These are phyloP conservation scores for Agrochola lychnidis DNA, from an alignment of 2,888 invertebrate genomes.

Conservation along the genomic window DNA sequence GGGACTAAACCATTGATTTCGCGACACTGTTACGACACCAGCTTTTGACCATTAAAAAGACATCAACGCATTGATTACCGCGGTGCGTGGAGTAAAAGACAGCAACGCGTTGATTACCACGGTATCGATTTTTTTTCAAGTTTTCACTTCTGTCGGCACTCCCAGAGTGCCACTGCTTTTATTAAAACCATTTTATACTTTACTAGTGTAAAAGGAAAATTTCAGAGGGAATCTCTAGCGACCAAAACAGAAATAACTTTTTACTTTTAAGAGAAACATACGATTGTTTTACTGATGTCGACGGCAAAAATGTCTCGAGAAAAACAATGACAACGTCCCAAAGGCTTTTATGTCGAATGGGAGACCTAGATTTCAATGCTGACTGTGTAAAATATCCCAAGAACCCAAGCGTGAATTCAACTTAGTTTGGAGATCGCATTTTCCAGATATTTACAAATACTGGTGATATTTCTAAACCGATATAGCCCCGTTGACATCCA, in stretches of 20 bases:
- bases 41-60: too few species aligned
- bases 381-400: neutral
- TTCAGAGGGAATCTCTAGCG: constrained; percentile 16
- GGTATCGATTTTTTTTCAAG: too few species aligned
- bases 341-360: constrained; percentile 36
- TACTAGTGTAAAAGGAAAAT: neutral
- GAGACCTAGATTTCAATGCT: constrained; percentile 31
- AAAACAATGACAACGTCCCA: constrained; percentile 34
- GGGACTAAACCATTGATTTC: too few species aligned
- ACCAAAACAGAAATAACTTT: constrained; percentile 26
- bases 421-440: neutral
- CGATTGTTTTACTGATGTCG: constrained; percentile 25
- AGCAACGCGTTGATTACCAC: too few species aligned
- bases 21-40: too few species aligned
- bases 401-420: neutral
- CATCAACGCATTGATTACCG: too few species aligned
- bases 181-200: constrained; percentile 6
- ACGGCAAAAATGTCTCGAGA: constrained; percentile 29
- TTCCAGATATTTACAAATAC: neutral
- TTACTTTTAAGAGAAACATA: constrained; percentile 26
- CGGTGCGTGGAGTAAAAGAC: too few species aligned
- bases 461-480: too few species aligned
- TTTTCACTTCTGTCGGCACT: too few species aligned
- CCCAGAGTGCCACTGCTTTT: too few species aligned
- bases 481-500: too few species aligned